A percentile compares a stretch with the other conserved stretches of the same genome.
Evolutionary conservation across 2,888 invertebrate species (phyloP).

Genomic region (Orthosia cruda): DNA sequence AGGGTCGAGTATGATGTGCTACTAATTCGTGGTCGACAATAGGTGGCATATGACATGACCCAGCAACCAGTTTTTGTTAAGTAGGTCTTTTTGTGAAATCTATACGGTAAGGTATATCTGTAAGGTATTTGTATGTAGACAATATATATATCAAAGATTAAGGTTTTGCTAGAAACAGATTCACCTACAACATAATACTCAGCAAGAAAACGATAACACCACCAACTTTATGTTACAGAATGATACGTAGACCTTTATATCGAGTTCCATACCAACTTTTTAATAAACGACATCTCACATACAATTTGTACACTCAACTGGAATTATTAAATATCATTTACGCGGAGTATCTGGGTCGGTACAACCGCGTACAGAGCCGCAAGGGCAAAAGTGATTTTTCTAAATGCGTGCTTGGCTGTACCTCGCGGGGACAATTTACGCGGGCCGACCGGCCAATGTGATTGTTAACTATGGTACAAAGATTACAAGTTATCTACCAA

Average conservation of each 20-base stretch:
- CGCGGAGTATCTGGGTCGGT: slow-evolving; percentile 66
- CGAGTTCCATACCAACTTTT: slow-evolving; percentile 45
- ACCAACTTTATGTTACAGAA: slow-evolving; percentile 6
- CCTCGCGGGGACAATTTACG: slow-evolving; percentile 89
- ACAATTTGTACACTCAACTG: slow-evolving; percentile 56
- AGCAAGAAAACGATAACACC: neutral
- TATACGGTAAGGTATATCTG: no score
- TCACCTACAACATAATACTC: neutral
- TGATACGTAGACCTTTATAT: neutral
- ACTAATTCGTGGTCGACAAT: no score
- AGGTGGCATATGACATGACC: no score
- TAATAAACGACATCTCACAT: slow-evolving; percentile 57
- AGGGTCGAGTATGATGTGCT: no score
- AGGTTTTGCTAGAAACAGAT: neutral
- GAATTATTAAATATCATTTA: slow-evolving; percentile 69
- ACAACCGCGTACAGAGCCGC: slow-evolving; percentile 66
- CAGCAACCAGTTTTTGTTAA: neutral
- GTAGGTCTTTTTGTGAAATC: no score
- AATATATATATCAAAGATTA: no score
- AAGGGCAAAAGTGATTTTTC: slow-evolving; percentile 73
- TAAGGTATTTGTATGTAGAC: no score
- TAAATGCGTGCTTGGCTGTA: slow-evolving; percentile 80
- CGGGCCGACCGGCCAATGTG: slow-evolving; percentile 81
- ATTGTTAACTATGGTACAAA: slow-evolving; percentile 88
- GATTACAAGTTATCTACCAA: slow-evolving; percentile 88